phyloP scores from a whole-genome alignment of 2,797 vertebrate species.

The Neosilurus hyrtlii region DNA sequence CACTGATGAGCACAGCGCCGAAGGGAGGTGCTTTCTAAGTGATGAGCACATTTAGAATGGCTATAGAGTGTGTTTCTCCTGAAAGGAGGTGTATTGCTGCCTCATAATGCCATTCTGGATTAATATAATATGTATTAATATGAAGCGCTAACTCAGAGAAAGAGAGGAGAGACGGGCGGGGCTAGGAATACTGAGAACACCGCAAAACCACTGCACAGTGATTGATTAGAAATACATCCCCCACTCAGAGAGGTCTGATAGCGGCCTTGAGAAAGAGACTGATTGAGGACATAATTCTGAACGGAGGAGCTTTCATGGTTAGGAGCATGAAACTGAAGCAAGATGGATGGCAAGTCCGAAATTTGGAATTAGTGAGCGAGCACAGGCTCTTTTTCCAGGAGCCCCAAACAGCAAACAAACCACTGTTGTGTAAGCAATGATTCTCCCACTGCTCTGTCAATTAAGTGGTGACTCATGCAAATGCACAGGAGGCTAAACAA shows the following conservation, averaged over 20 bases:
- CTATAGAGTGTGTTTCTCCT: constrained; percentile 14
- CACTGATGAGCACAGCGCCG: constrained; percentile 35
- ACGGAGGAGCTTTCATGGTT: constrained; percentile 73
- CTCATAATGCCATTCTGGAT: constrained; percentile 1
- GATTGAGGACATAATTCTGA: constrained; percentile 78
- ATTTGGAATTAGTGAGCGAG: constrained; percentile 33
- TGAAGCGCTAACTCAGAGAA: constrained; percentile 5
- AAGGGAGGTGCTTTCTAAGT: constrained; percentile 23
- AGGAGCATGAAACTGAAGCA: constrained; percentile 72
- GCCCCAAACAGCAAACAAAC: constrained; percentile 35
- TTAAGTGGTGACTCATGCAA: constrained; percentile 57
- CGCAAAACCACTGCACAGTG: constrained; percentile 19
- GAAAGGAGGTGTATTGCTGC: background rate
- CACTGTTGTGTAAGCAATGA: constrained; percentile 59
- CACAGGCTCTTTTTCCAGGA: constrained; percentile 4
- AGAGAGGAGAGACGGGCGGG: background rate
- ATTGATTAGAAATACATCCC: constrained; percentile 44
- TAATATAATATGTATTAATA: constrained; percentile 23
- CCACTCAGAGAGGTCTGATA: constrained; percentile 59
- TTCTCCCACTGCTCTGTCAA: constrained; percentile 57
- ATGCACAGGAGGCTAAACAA: constrained; percentile 37
- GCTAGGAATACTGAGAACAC: constrained; percentile 19
- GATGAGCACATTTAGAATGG: constrained; percentile 9
- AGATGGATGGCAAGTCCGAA: constrained; percentile 62
- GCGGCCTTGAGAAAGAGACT: constrained; percentile 66